Evolutionary conservation across 2,888 invertebrate genomes (phyloP).

Genomic region (Gisinianus flammeolus): DNA sequence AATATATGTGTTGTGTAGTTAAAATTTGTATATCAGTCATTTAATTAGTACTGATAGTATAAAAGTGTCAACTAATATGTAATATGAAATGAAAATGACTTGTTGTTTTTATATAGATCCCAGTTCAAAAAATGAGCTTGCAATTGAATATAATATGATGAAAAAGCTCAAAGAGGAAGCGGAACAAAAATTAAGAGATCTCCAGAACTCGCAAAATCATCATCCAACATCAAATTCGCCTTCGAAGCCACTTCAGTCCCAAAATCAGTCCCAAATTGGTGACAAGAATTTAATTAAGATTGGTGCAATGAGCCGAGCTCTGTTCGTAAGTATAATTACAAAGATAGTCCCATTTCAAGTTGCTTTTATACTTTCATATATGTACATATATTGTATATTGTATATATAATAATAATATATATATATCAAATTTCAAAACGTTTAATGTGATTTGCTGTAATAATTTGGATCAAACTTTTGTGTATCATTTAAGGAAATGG

Average conservation of each 20-base stretch:
- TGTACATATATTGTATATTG: no score
- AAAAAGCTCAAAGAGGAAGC: conserved; percentile 24
- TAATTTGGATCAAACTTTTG: conserved; percentile 3
- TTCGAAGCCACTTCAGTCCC: not conserved
- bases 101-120: conserved; percentile 23
- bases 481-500: conserved; percentile 15
- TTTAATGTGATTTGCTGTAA: no score
- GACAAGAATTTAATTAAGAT: conserved; percentile 12
- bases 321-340: conserved; percentile 31
- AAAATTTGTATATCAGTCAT: no score
- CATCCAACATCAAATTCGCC: not conserved
- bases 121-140: conserved; percentile 32
- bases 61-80: not conserved
- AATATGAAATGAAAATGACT: not conserved
- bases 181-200: conserved; percentile 6
- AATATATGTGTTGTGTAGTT: no score
- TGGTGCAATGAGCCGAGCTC: conserved; percentile 35
- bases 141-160: conserved; percentile 21
- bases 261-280: not conserved
- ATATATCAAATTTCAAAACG: not conserved
- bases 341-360: no score
- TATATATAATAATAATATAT: not conserved
- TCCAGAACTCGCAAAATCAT: not conserved
- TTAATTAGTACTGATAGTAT: not conserved
- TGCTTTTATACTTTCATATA: no score